Percentiles rank a stretch among this genome's conserved stretches.
phyloP scores from a whole-genome alignment of 2,888 invertebrate species.

The Leucoma salicis region DNA sequence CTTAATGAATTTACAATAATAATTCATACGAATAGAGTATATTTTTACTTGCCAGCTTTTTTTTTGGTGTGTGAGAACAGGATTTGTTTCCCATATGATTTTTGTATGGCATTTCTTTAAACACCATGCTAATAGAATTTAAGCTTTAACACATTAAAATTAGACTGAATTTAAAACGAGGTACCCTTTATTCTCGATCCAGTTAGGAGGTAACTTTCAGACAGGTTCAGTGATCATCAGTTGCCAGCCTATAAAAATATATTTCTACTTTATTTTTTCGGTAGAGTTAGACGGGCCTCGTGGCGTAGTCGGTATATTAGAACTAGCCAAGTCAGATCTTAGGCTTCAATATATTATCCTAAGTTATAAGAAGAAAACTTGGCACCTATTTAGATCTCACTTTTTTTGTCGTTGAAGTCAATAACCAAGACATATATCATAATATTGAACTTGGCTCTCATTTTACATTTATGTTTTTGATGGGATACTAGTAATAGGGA shows the following conservation, averaged over 20 bases:
- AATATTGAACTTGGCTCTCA: too few species aligned
- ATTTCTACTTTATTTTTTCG: slow-evolving; percentile 18
- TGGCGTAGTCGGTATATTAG: too few species aligned
- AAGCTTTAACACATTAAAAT: neutral
- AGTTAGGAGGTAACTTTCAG: slow-evolving; percentile 52
- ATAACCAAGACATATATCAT: too few species aligned
- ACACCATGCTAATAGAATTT: slow-evolving; percentile 24
- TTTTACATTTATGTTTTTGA: too few species aligned
- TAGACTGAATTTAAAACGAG: slow-evolving; percentile 27
- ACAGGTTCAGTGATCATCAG: slow-evolving; percentile 41
- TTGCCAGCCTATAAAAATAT: slow-evolving; percentile 40
- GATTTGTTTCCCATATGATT: slow-evolving; percentile 76
- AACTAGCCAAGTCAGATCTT: too few species aligned
- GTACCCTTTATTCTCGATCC: slow-evolving; percentile 41
- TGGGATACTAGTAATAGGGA: too few species aligned
- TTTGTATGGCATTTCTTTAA: slow-evolving; percentile 70
- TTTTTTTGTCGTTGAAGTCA: too few species aligned
- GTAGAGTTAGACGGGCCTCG: too few species aligned
- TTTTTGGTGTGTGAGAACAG: slow-evolving; percentile 51
- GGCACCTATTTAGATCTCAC: too few species aligned
- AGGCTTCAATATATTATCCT: too few species aligned
- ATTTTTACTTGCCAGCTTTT: slow-evolving; percentile 16
- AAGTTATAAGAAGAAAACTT: too few species aligned
- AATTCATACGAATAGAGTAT: slow-evolving; percentile 16
- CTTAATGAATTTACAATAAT: slow-evolving; percentile 18